A percentile compares a stretch with the other conserved stretches of the same genome.
These are phyloP conservation scores for Hylaeus anthracinus DNA, from an alignment of 1,140 invertebrate genomes.

Conservation along the genomic window DNA sequence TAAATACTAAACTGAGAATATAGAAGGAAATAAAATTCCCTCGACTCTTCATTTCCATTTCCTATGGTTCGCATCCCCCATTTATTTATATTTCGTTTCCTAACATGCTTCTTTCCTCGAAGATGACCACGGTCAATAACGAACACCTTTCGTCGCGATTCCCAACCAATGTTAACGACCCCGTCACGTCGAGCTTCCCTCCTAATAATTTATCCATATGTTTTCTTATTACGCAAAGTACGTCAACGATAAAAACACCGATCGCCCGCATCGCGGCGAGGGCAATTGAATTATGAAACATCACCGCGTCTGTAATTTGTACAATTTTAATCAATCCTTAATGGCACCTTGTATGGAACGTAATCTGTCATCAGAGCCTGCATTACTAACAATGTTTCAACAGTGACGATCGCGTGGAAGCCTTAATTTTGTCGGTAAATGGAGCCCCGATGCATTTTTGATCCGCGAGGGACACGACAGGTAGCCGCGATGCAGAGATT, in stretches of 20 bases:
- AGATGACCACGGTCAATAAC: too few relatives aligned
- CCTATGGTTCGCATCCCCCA: too few relatives aligned
- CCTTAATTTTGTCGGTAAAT: slow-evolving; percentile 30
- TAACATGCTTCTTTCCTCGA: too few relatives aligned
- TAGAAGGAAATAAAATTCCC: too few relatives aligned
- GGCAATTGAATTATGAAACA: neutral
- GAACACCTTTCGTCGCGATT: too few relatives aligned
- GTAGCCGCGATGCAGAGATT: slow-evolving; percentile 17
- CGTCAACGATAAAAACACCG: neutral
- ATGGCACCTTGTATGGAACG: neutral
- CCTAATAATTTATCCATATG: neutral
- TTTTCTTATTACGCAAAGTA: neutral
- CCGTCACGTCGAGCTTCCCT: too few relatives aligned
- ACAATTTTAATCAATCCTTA: slow-evolving; percentile 44
- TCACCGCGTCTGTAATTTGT: slow-evolving; percentile 14
- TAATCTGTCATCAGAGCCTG: slow-evolving; percentile 39
- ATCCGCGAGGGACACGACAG: slow-evolving; percentile 27
- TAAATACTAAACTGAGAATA: too few relatives aligned
- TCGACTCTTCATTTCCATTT: too few relatives aligned
- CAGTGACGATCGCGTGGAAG: neutral
- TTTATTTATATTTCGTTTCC: too few relatives aligned
- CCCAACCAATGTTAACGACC: too few relatives aligned
- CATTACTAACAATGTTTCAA: slow-evolving; percentile 28
- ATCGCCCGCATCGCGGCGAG: neutral
- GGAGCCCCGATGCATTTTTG: slow-evolving; percentile 34